Base-by-base conservation (phyloP, 2,888 invertebrate genomes). In the Dynastes grantii region DNA sequence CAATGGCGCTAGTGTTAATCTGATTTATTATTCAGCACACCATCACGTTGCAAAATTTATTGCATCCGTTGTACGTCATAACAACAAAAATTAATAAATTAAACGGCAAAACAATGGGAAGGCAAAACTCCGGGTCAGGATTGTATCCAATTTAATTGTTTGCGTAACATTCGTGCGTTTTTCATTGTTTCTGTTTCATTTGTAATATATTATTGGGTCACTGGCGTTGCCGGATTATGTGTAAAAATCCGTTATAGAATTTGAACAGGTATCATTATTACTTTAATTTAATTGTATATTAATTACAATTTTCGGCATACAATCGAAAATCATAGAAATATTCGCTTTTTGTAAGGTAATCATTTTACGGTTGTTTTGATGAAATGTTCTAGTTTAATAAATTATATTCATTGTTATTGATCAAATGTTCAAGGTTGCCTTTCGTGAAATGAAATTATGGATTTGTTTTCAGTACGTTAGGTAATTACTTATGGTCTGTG, bases 61-160 rank as follows among this genome's bases (percentile, higher is more conserved):
- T 61, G 61, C 63, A 75, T 75, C 73, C 61, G 61, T 22, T 49
- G 61, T 40, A 55, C 40, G 73, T n/a, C 58, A 58, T 58, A 58
- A 73, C 58, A 22, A 61, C 58, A 40, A 73, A 73, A 73, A 73
- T 58, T 73, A 55, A 73, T 73, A 73, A 73, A 73, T 73, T 73
- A 73, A 73, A 29, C 58, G 58, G 11, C n/a, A 13, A 61, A 75
- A 61, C 73, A 75, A 61, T 75, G 61, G 61, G 22, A 61, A 37
- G 49, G 22, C 8, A 49, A 61, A 61, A 63, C 27, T 45, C 22
- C 40, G 40, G 22, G 29, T 45, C 16, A 45, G 45, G 63, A 71
- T 71, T 71, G 37, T 71, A 55, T 71, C 22, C 61, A 61, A 22
- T 61, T 40, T 61, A 61, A 75, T 63, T 75, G 40, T 73, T 58